Percentiles rank a stretch among this genome's conserved stretches.
These are phyloP conservation scores for Erynnis tages DNA, from an alignment of 2,888 invertebrate species.

Conservation along the genomic window DNA sequence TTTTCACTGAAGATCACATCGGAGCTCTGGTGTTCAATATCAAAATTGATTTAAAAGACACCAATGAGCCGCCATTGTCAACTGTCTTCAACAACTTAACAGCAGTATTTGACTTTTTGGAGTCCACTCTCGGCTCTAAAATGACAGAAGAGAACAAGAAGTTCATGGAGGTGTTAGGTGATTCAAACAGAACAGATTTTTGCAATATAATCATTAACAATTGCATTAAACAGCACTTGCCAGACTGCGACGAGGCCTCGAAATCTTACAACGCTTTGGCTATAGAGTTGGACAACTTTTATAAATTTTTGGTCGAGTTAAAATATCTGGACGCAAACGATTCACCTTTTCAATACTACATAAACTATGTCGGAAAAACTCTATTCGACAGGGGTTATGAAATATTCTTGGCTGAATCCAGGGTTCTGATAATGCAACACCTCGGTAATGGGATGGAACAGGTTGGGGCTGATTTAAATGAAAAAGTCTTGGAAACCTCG, in stretches of 20 bases:
- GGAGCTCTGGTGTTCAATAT: slow-evolving; percentile 71
- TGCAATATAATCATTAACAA: slow-evolving; percentile 71
- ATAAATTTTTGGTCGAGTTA: slow-evolving; percentile 70
- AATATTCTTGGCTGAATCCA: slow-evolving; percentile 62
- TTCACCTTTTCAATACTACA: slow-evolving; percentile 69
- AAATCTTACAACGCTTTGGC: slow-evolving; percentile 66
- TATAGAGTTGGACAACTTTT: slow-evolving; percentile 67
- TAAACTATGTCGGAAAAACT: slow-evolving; percentile 68
- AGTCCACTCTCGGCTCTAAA: slow-evolving; percentile 65
- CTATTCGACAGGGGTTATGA: slow-evolving; percentile 74
- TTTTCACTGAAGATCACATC: slow-evolving; percentile 67
- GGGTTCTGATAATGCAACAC: slow-evolving; percentile 58
- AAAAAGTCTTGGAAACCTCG: slow-evolving; percentile 41
- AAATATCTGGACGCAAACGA: slow-evolving; percentile 62
- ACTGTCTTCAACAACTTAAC: slow-evolving; percentile 71
- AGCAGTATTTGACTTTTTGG: slow-evolving; percentile 72
- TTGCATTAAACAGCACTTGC: slow-evolving; percentile 66
- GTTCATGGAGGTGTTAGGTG: slow-evolving; percentile 67
- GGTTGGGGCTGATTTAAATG: neutral
- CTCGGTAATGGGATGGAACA: slow-evolving; percentile 56
- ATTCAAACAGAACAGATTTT: slow-evolving; percentile 62
- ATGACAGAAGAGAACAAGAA: slow-evolving; percentile 62
- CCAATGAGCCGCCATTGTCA: slow-evolving; percentile 61
- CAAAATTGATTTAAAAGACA: slow-evolving; percentile 59
- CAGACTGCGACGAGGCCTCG: slow-evolving; percentile 66